Base-by-base conservation (phyloP, 2,888 invertebrate genomes). In the Leucoma salicis region DNA sequence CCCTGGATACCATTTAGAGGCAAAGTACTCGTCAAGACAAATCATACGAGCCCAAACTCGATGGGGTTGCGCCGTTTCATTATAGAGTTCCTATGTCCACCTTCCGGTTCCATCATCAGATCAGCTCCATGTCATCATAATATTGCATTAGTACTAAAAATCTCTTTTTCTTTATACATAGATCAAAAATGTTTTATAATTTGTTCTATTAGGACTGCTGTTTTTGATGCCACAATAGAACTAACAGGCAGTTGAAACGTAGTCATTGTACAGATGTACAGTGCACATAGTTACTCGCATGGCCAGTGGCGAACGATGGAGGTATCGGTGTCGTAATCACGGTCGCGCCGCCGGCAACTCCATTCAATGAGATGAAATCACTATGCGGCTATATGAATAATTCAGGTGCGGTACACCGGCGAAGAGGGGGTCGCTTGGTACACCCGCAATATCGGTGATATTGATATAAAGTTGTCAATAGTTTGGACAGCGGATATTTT, bases 291-390 rank as follows among this genome's bases (percentile, higher is more conserved):
- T 21, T 27, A n/a, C 15, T 39, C 57, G 57, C 56, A 57, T 48
- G 42, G 47, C 40, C 63, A 61, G 49, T 56, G 55, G 50, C 51
- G 65, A 66, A 37, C 49, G 62, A 65, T 79, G 83, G 84, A 83
- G 79, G 78, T 79, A 87, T 80, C 86, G 76, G 63, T 88, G 71
- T 81, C 87, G 86, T 85, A 87, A 85, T 86, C 82, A 84, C 85
- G 74, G 72, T 42, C 69, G 57, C 48, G 57, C 59, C 58, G 72
- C 70, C 76, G 81, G 67, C 76, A 73, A 75, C 70, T 69, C 78
- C 78, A 80, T 85, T 88, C 86, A 88, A 88, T 88, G 87, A 87
- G 86, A 86, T 86, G 84, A 87, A 88, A 88, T 88, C 88, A 87
- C 88, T 87, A 87, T 87, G 88, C 82, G 85, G 79, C 79, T 63